Evolutionary conservation across 1,140 invertebrate genomes (phyloP).

Genomic region (Episyrphus balteatus): DNA sequence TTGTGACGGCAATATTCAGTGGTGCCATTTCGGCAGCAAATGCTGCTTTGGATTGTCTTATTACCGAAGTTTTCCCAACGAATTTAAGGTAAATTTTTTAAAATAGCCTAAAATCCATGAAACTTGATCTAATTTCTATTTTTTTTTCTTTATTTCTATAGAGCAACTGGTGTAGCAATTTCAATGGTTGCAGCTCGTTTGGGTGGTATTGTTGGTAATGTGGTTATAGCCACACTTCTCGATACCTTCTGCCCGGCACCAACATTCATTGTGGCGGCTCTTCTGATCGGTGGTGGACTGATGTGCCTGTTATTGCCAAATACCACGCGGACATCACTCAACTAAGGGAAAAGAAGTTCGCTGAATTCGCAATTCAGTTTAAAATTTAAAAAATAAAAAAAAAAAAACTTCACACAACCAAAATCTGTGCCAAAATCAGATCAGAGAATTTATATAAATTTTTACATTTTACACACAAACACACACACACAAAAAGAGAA

Average conservation of each 20-base stretch:
- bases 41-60: conserved; percentile 75
- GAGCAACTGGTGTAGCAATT: conserved; percentile 73
- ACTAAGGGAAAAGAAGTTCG: conserved; percentile 35
- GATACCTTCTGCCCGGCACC: conserved; percentile 74
- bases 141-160: conserved; percentile 24
- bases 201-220: conserved; percentile 76
- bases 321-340: conserved; percentile 69
- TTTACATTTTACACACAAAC: no score
- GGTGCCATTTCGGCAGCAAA: conserved; percentile 81
- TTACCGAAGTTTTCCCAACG: conserved; percentile 82
- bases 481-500: no score
- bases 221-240: conserved; percentile 69
- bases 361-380: neutral
- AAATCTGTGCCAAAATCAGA: neutral
- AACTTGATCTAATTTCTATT: conserved; percentile 1
- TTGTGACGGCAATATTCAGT: conserved; percentile 74
- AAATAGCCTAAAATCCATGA: neutral
- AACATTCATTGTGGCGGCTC: conserved; percentile 70
- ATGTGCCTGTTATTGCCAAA: conserved; percentile 76
- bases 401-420: neutral
- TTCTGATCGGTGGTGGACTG: conserved; percentile 69
- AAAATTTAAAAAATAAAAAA: neutral
- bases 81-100: conserved; percentile 49
- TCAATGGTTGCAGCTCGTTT: conserved; percentile 77
- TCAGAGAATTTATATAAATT: no score